Conservation (phyloP, 2,797 vertebrate species). For the Eospalax fontanierii region DNA sequence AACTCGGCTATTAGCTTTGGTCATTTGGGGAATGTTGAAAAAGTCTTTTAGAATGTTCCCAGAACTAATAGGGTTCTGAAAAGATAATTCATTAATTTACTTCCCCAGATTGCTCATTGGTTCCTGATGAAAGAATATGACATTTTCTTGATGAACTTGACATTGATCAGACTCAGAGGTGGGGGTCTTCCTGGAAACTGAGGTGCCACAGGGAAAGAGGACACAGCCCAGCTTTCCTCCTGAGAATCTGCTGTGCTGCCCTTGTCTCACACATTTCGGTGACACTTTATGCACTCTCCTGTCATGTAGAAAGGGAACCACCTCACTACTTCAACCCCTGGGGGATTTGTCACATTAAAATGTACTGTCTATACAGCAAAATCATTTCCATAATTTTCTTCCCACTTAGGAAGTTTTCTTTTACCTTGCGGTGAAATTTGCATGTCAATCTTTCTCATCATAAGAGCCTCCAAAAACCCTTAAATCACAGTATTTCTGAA, state of each 20-base stretch:
- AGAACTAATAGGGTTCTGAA: slow-evolving; percentile 66
- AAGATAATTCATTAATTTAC: slow-evolving; percentile 77
- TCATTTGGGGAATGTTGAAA: slow-evolving; percentile 62
- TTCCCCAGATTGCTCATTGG: slow-evolving; percentile 60
- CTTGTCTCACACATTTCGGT: neutral
- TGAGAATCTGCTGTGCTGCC: neutral
- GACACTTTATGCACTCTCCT: slow-evolving; percentile 51
- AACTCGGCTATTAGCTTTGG: slow-evolving; percentile 72
- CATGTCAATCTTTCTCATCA: slow-evolving; percentile 71
- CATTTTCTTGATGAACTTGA: slow-evolving; percentile 71
- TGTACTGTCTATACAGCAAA: slow-evolving; percentile 40
- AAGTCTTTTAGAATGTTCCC: slow-evolving; percentile 75
- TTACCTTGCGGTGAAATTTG: slow-evolving; percentile 80
- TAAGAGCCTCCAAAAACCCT: slow-evolving; percentile 75
- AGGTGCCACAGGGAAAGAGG: neutral
- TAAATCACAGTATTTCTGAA: slow-evolving; percentile 79
- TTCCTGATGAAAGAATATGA: slow-evolving; percentile 69
- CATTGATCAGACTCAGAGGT: slow-evolving; percentile 50
- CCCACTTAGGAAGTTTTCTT: slow-evolving; percentile 76
- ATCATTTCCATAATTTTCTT: slow-evolving; percentile 78
- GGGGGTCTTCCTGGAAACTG: neutral
- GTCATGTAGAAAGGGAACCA: slow-evolving; percentile 22
- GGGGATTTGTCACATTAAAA: slow-evolving; percentile 48
- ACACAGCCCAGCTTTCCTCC: neutral
- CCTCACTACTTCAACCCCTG: slow-evolving; percentile 54